Base-by-base conservation (phyloP, 2,888 invertebrate genomes). In the Drosophila suboccidentalis region DNA sequence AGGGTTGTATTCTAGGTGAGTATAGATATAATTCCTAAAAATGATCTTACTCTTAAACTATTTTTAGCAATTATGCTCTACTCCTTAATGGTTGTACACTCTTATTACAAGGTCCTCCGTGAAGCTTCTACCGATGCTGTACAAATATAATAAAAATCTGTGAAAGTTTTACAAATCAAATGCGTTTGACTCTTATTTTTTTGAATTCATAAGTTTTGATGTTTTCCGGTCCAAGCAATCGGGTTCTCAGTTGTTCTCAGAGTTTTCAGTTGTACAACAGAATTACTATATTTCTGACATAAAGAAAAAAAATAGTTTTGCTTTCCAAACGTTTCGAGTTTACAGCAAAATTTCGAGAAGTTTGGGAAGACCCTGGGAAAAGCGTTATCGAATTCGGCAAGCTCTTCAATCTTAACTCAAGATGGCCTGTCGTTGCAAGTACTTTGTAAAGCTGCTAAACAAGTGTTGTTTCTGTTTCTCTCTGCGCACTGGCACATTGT, bases 401-500 rank as follows among this genome's bases (percentile, higher is more conserved):
- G 6, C 29, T 22, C 17, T 17, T 4, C 22, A n/a, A 34, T n/a
- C 19, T 47, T 11, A 1, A 29, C 9, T 8, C 9, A 55, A 34
- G 39, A 87, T 87, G 87, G 72, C 72, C 15, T 86, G 88, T 41
- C 71, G 51, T 17, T 86, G 85, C 66, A 73, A 69, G 64, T 87
- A 79, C 57, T 71, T 82, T 4, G 22, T 57, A 5, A 74, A 75
- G 61, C 39, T 79, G 13, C 3, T 85, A 0, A 63, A 57, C 3
- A 79, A 39, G 4, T 87, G 85, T 55, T 86, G 85, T 29, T 71
- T 61, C 29, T 87, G 77, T 49, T 69, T 75, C 4, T 59, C 64
- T 0, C 51, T 86, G 32, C 74, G 86, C 4, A 64, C 64, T 0
- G 83, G 88, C 3, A 65, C 71, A 1, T 29, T 86, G 9, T 6